Conservation (phyloP, 2,797 vertebrate genomes). For the Silurus aristotelis region DNA sequence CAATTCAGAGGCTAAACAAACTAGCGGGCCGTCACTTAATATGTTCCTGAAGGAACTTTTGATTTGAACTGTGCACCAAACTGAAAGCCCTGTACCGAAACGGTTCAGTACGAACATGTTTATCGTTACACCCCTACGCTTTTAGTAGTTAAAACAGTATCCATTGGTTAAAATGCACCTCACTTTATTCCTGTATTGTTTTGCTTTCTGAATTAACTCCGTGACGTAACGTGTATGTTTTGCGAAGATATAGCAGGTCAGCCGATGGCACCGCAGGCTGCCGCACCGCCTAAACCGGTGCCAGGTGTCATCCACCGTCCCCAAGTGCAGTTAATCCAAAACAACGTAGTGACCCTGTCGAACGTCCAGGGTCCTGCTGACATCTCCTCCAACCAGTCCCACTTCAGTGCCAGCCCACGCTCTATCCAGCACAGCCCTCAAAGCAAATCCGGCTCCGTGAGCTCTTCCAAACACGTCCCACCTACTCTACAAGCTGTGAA, state of each 20-base stretch:
- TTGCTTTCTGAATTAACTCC: background rate
- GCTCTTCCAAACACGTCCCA: slow-evolving; percentile 41
- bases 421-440: slow-evolving; percentile 54
- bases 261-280: slow-evolving; percentile 48
- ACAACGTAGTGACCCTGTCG: slow-evolving; percentile 57
- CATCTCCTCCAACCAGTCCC: slow-evolving; percentile 39
- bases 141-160: background rate
- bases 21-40: too few species aligned
- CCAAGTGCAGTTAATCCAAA: slow-evolving; percentile 60
- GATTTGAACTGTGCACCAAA: too few species aligned
- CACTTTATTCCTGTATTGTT: background rate
- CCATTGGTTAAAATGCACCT: background rate
- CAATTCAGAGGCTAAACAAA: too few species aligned
- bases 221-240: background rate
- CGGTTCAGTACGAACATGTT: too few species aligned
- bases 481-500: slow-evolving; percentile 42
- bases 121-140: too few species aligned
- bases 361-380: slow-evolving; percentile 59
- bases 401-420: slow-evolving; percentile 39
- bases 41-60: too few species aligned
- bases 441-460: slow-evolving; percentile 26
- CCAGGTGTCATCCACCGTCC: slow-evolving; percentile 58
- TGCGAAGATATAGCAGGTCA: slow-evolving; percentile 50
- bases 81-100: too few species aligned
- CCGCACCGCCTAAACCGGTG: slow-evolving; percentile 51